Evolutionary conservation across 2,888 invertebrate genomes (phyloP).

Genomic region (Linyphia triangularis): DNA sequence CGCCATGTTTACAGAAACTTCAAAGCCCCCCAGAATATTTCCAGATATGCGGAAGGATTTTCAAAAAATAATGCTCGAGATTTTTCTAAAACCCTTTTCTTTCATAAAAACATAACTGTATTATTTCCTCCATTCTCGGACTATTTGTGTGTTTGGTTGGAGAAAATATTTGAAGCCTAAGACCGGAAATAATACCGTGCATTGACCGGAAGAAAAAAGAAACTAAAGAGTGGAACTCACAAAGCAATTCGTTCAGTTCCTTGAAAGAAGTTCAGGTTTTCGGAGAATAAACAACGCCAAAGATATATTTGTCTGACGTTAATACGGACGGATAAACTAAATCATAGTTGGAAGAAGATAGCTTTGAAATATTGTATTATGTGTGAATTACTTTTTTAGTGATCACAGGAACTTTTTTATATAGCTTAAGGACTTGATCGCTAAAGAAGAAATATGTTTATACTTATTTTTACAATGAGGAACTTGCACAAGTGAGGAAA

Average conservation of each 20-base stretch:
- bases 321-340: not conserved
- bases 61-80: not conserved
- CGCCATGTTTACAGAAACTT: not conserved
- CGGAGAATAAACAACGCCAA: not conserved
- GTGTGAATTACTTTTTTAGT: not conserved
- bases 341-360: not conserved
- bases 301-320: constrained; percentile 3
- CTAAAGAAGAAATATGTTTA: no score
- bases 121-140: not conserved
- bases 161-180: constrained; percentile 23
- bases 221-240: not conserved
- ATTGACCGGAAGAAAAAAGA: constrained; percentile 19
- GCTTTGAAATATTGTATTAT: not conserved
- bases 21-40: constrained; percentile 3
- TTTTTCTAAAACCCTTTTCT: not conserved
- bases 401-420: no score
- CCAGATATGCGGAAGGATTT: not conserved
- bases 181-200: constrained; percentile 17
- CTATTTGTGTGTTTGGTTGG: not conserved
- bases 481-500: no score
- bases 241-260: not conserved
- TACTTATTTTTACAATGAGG: no score
- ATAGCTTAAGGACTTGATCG: no score
- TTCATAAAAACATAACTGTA: constrained; percentile 12
- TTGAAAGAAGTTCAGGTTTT: constrained; percentile 1